Evolutionary conservation across 2,797 vertebrate genomes (phyloP).

Genomic region (Poecilia gillii): DNA sequence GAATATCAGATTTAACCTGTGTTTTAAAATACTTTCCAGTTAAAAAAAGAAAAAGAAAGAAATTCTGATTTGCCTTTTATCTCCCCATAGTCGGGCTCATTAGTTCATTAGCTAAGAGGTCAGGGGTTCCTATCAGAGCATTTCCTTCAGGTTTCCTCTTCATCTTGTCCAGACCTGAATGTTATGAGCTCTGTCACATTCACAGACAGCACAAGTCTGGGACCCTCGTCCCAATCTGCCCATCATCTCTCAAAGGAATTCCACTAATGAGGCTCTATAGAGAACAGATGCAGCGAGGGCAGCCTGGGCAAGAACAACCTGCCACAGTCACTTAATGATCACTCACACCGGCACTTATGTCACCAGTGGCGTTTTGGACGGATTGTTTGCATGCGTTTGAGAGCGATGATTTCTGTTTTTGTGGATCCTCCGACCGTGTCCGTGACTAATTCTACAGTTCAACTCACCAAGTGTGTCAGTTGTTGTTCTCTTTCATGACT

Average conservation of each 20-base stretch:
- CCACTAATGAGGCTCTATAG: conserved; percentile 76
- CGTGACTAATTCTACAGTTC: conserved; percentile 24
- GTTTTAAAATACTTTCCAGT: neutral
- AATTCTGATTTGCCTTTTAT: neutral
- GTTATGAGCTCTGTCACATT: conserved; percentile 78
- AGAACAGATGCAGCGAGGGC: conserved; percentile 77
- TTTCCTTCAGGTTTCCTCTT: conserved; percentile 13
- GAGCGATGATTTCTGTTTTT: conserved; percentile 32
- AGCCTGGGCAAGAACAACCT: conserved; percentile 75
- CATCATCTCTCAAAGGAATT: conserved; percentile 72
- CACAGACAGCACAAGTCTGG: conserved; percentile 67
- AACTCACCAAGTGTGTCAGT: conserved; percentile 2
- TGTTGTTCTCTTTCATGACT: conserved; percentile 31
- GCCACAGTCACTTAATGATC: conserved; percentile 75
- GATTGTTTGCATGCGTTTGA: conserved; percentile 67
- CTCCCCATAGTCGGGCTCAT: conserved; percentile 45
- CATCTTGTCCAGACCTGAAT: conserved; percentile 61
- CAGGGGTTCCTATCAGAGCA: conserved; percentile 48
- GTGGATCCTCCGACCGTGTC: conserved; percentile 25
- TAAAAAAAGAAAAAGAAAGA: neutral
- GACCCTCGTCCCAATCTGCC: conserved; percentile 72
- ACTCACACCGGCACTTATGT: conserved; percentile 72
- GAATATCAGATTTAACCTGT: neutral
- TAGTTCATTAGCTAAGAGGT: conserved; percentile 55
- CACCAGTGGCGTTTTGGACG: conserved; percentile 66